Base-by-base conservation (phyloP, 2,888 invertebrate genomes). In the Meghimatium bilineatum region DNA sequence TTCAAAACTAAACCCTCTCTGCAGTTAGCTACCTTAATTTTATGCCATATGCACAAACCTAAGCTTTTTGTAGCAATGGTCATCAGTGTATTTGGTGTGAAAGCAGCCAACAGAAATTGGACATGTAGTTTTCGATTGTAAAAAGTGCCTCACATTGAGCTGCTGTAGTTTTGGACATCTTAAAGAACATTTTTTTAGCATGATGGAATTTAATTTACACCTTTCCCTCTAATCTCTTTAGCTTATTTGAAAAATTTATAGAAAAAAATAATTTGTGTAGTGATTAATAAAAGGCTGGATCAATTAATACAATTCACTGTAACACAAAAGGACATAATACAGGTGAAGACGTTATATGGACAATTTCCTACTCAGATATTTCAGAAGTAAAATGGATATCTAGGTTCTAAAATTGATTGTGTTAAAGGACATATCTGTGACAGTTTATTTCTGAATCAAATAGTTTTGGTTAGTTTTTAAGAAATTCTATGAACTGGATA, bases 11-110 rank as follows among this genome's bases (percentile, higher is more conserved):
- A 38, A 32, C 56, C 60, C 38, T 38, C 32, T 66, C 77, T 44
- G 44, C 77, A 60, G 60, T 77, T 77, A 0, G 63, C 36, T 60
- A 34, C 36, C 36, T 60, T 63, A 66, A 38, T 38, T n/a, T 63
- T 66, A 77, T 34, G 77, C 66, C 66, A 36, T 66, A 52, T 52
- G 52, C 79, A 80, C 79, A 69, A 69, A 49, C 44, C 79, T 49
- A 32, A 23, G 79, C 79, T 80, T 80, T 38, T 80, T 80, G 79
- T 80, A 32, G 52, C 52, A 49, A 29, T 80, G 69, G 69, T 80
- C 38, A 66, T 66, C 79, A 69, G 52, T 80, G 49, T 69, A n/a
- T 49, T 67, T 80, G 77, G 32, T 77, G 66, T 66, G 77, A 63
- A 56, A 56, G 44, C 77, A 29, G 1, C 77, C 56, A 23, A 20